Evolutionary conservation across 2,797 vertebrate species (phyloP), one percentile per base, ranked within the genome.

Genomic region (Notolabrus celidotus): DNA sequence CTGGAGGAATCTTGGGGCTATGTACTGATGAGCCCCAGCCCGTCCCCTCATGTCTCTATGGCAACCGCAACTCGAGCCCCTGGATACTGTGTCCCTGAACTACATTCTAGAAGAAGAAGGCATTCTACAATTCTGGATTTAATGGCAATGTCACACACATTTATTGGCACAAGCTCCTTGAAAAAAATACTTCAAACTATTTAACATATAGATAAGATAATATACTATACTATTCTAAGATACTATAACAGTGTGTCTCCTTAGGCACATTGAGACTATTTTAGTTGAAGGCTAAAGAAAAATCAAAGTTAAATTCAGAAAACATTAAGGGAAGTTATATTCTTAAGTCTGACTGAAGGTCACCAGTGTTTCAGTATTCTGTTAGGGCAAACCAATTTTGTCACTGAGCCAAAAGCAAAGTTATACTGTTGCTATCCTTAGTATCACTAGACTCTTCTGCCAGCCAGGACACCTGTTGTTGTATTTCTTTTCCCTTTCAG

Each of bases 41-140:
- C 59, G 58, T 76, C 74, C 69, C 67, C 70, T 77, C 46, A 65
- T 12, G 53, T 89, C 74, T 83, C 83, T 72, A 86, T 79, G 77
- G 83, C 54, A 77, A 92, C 89, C 0, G 91, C 75, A 93, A 93
- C 86, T 75, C 1, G 88, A 93, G 67, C 77, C 64, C 56, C 10
- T 53, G 71, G 82, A 90, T 90, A 81, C 58, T 76, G 76, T 87
- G 63, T 77, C 89, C 34, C 56, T 50, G 55, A 76, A 61, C 60
- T 54, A 57, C 79, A 69, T 88, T 89, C 81, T 83, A 46, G 66
- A 82, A 29, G 55, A 61, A 33, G 22, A 73, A 36, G 58, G 52
- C 70, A 55, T 67, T 69, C 55, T 68, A 59, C 31, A 86, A 71
- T 70, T 80, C 58, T 67, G 64, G 39, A 47, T 86, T 86, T 78